These are phyloP conservation scores for Contarinia nasturtii DNA, from an alignment of 1,140 invertebrate genomes.

Conservation along the genomic window DNA sequence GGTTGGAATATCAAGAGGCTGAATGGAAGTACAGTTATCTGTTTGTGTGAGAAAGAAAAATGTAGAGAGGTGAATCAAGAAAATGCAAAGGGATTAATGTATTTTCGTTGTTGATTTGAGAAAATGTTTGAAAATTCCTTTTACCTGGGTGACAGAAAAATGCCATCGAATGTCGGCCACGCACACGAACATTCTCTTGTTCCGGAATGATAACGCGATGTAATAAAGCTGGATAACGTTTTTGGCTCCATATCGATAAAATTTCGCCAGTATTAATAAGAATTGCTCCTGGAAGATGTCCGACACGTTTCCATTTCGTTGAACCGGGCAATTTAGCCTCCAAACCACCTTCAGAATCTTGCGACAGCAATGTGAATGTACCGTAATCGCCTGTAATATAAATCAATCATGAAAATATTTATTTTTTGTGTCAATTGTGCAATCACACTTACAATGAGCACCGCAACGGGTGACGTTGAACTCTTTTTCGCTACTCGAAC, in stretches of 20 bases:
- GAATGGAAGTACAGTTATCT: conserved; percentile 33
- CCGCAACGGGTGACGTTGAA: too few species aligned
- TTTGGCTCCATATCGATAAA: conserved; percentile 53
- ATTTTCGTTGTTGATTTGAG: too few species aligned
- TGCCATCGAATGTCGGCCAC: conserved; percentile 47
- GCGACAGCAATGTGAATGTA: conserved; percentile 51
- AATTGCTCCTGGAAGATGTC: conserved; percentile 57
- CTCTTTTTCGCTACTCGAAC: too few species aligned
- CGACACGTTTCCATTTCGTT: conserved; percentile 51
- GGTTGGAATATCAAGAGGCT: conserved; percentile 23
- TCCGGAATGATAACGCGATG: conserved; percentile 54
- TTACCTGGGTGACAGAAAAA: conserved; percentile 60
- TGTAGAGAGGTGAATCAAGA: not conserved
- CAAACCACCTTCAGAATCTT: conserved; percentile 39
- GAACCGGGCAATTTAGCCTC: conserved; percentile 41
- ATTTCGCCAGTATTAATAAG: conserved; percentile 61
- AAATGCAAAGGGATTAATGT: too few species aligned
- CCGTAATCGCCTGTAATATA: conserved; percentile 47
- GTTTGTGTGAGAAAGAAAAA: too few species aligned
- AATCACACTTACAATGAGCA: not conserved
- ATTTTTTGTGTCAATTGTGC: not conserved
- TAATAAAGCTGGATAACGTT: conserved; percentile 43
- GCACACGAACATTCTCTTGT: conserved; percentile 31
- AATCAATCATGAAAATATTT: conserved; percentile 30
- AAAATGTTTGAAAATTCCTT: conserved; percentile 14